phyloP scores from a whole-genome alignment of 2,797 vertebrate species.

The Atherinosoma microstoma region DNA sequence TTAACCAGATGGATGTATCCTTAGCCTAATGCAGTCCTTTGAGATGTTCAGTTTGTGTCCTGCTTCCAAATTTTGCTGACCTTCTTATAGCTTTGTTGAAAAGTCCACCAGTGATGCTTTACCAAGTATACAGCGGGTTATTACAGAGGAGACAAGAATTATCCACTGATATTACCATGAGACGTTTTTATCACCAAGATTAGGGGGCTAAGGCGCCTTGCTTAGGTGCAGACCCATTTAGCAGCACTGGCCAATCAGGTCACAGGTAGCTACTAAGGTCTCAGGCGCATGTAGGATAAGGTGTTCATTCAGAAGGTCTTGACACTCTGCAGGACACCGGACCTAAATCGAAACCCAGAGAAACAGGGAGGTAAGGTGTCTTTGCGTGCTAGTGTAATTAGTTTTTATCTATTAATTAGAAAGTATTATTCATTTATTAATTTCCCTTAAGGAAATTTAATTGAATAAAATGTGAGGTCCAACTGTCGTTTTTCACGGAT shows the following conservation, averaged over 20 bases:
- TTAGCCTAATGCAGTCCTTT: not conserved
- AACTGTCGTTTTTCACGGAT: not conserved
- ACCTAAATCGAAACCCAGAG: slow-evolving; percentile 43
- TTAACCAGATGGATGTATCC: not conserved
- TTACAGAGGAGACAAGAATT: slow-evolving; percentile 73
- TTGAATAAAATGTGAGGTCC: not conserved
- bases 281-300: slow-evolving; percentile 74
- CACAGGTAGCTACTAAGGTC: slow-evolving; percentile 67
- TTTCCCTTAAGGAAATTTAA: not conserved
- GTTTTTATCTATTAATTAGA: slow-evolving; percentile 8
- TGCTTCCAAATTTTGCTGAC: not conserved
- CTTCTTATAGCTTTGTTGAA: slow-evolving; percentile 3
- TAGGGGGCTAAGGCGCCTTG: slow-evolving; percentile 83
- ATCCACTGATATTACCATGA: slow-evolving; percentile 72
- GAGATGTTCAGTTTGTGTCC: not conserved
- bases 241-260: slow-evolving; percentile 79
- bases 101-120: slow-evolving; percentile 27
- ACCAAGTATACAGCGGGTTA: slow-evolving; percentile 28
- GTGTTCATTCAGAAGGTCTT: slow-evolving; percentile 79
- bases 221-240: slow-evolving; percentile 79
- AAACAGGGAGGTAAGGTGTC: slow-evolving; percentile 68
- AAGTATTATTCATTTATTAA: not conserved
- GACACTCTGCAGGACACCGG: slow-evolving; percentile 61
- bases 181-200: slow-evolving; percentile 84
- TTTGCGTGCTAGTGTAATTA: slow-evolving; percentile 7